Conservation (phyloP, 2,113 vertebrate genomes). For the Ochotona princeps region DNA sequence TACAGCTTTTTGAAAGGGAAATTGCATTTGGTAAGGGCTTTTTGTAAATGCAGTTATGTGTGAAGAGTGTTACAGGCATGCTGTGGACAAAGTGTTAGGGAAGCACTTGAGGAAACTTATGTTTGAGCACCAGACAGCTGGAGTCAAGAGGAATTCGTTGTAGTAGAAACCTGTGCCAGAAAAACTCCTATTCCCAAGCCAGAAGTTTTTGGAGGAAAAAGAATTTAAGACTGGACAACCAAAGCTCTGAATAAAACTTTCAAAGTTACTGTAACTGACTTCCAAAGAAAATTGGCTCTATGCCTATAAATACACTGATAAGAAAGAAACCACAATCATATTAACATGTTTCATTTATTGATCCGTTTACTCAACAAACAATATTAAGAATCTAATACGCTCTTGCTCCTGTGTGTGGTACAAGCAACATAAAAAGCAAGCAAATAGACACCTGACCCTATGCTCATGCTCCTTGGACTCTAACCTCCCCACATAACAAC, state of each 20-base stretch:
- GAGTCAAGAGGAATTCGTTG: conserved; percentile 31
- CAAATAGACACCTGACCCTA: background rate
- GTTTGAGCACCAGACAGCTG: conserved; percentile 51
- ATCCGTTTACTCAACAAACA: conserved; percentile 59
- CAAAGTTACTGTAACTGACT: conserved; percentile 36
- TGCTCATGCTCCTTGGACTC: background rate
- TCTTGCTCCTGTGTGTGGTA: background rate
- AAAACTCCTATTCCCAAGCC: conserved; percentile 54
- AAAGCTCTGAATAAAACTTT: conserved; percentile 24
- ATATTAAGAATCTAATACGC: background rate
- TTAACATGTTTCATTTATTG: conserved; percentile 48
- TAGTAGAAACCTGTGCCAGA: conserved; percentile 30
- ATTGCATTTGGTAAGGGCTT: conserved; percentile 46
- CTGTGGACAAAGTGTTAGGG: conserved; percentile 58
- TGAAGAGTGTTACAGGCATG: conserved; percentile 40
- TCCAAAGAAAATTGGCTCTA: background rate
- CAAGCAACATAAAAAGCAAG: background rate
- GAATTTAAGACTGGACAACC: conserved; percentile 6
- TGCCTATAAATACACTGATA: conserved; percentile 45
- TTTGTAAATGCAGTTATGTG: conserved; percentile 63
- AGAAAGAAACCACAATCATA: conserved; percentile 43
- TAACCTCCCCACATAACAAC: background rate
- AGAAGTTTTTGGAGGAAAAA: background rate
- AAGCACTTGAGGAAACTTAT: conserved; percentile 63
- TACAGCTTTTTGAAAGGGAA: conserved; percentile 64